Percentiles rank a stretch among this genome's conserved stretches.
These are phyloP conservation scores for Hydra vulgaris DNA, from an alignment of 30 jellyfish, hydroid and myxozoan genomes.

Conservation along the genomic window DNA sequence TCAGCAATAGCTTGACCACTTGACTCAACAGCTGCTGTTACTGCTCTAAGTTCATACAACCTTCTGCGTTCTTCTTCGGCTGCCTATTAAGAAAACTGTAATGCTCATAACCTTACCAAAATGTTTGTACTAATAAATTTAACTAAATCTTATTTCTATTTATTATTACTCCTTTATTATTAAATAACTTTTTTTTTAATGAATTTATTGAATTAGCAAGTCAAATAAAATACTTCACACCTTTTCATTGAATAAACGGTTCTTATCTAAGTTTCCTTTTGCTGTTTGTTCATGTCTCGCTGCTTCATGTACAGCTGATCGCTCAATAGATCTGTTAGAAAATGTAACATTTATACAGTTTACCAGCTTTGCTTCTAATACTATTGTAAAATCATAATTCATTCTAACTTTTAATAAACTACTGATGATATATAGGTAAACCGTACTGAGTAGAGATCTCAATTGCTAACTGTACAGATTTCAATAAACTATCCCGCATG, in stretches of 20 bases:
- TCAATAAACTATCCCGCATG: slow-evolving; percentile 87
- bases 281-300: slow-evolving; percentile 78
- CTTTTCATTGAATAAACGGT: slow-evolving; percentile 67
- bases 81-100: slow-evolving; percentile 65
- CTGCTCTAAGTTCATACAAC: slow-evolving; percentile 75
- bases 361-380: not conserved
- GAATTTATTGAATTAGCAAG: not conserved
- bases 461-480: slow-evolving; percentile 88
- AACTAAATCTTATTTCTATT: too few species aligned
- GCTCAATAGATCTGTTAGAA: slow-evolving; percentile 64
- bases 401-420: not conserved
- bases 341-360: not conserved
- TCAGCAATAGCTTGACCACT: slow-evolving; percentile 91
- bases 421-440: not conserved
- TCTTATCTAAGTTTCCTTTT: slow-evolving; percentile 68
- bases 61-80: slow-evolving; percentile 75
- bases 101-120: not conserved
- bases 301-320: slow-evolving; percentile 92
- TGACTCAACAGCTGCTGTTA: slow-evolving; percentile 96
- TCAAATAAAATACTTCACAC: slow-evolving; percentile 15
- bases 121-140: too few species aligned
- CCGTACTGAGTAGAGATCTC: slow-evolving; percentile 89
- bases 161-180: too few species aligned
- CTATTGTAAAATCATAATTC: not conserved
- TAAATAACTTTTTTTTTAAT: not conserved